Conservation (phyloP, 2,113 vertebrate species). For the Mobula hypostoma region DNA sequence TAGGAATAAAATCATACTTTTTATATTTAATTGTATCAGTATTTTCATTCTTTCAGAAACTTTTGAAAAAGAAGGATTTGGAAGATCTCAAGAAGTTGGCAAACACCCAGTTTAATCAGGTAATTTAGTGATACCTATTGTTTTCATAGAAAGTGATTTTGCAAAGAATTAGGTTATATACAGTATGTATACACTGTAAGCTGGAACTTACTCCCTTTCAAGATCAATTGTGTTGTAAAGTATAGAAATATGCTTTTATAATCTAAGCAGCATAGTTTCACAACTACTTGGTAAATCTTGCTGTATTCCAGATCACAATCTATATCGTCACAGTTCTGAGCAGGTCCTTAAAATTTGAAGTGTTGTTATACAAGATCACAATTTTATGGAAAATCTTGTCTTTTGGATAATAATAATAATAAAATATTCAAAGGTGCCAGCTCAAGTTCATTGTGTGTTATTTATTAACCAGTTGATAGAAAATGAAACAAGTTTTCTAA, state of each 20-base stretch:
- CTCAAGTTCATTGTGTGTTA: background rate
- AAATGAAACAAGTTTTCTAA: background rate
- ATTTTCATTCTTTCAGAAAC: constrained; percentile 55
- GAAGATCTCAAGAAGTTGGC: constrained; percentile 65
- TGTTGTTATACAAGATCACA: background rate
- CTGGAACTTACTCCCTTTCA: background rate
- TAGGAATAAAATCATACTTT: background rate
- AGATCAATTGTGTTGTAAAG: background rate
- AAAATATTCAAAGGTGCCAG: background rate
- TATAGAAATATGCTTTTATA: background rate
- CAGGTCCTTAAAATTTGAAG: background rate
- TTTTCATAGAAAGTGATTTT: background rate
- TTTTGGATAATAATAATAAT: background rate
- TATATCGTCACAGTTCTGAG: background rate
- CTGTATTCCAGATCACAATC: background rate
- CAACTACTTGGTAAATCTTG: background rate
- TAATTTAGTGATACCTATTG: constrained; percentile 46
- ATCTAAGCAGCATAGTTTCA: background rate
- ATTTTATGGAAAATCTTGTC: background rate
- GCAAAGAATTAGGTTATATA: background rate
- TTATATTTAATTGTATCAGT: constrained; percentile 42
- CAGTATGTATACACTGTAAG: background rate
- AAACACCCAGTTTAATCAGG: constrained; percentile 73
- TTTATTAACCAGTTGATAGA: background rate
- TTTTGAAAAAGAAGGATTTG: constrained; percentile 71